phyloP scores from a whole-genome alignment of 2,113 vertebrate species.

The Epinephelus lanceolatus region DNA sequence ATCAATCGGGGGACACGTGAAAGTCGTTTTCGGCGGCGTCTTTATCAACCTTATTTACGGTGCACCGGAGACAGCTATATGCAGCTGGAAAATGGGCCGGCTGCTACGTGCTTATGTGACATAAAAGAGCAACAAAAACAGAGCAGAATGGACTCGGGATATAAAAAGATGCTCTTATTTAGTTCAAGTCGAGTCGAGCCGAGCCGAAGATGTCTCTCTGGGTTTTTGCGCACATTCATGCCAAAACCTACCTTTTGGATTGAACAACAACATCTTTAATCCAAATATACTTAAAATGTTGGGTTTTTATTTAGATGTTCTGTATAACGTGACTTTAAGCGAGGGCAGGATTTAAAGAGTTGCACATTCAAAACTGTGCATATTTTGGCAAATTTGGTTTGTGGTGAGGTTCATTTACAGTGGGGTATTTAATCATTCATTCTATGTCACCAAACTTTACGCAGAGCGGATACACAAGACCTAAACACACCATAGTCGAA shows the following conservation, averaged over 20 bases:
- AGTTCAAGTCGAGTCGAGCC: conserved; percentile 16
- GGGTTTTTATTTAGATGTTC: background rate
- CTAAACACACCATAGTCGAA: background rate
- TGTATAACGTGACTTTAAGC: background rate
- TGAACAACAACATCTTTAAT: background rate
- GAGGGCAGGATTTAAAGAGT: background rate
- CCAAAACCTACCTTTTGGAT: background rate
- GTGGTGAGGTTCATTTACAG: too few relatives aligned
- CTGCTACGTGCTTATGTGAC: conserved; percentile 57
- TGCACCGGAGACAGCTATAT: conserved; percentile 68
- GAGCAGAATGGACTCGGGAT: conserved; percentile 23
- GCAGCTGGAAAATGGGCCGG: conserved; percentile 55
- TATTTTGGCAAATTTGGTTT: background rate
- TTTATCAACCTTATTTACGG: conserved; percentile 98
- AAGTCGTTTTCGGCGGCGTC: conserved; percentile 93
- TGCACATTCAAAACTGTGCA: background rate
- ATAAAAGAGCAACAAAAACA: conserved; percentile 41
- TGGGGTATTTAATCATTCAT: background rate
- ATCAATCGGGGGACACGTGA: conserved; percentile 98
- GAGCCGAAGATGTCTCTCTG: background rate
- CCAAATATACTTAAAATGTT: background rate
- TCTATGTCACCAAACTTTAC: background rate
- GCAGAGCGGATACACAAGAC: background rate
- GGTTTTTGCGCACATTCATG: background rate
- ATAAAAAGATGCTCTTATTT: conserved; percentile 13